Evolutionary conservation across 2,888 invertebrate genomes (phyloP).

Genomic region (Malthinus seriepunctatus): DNA sequence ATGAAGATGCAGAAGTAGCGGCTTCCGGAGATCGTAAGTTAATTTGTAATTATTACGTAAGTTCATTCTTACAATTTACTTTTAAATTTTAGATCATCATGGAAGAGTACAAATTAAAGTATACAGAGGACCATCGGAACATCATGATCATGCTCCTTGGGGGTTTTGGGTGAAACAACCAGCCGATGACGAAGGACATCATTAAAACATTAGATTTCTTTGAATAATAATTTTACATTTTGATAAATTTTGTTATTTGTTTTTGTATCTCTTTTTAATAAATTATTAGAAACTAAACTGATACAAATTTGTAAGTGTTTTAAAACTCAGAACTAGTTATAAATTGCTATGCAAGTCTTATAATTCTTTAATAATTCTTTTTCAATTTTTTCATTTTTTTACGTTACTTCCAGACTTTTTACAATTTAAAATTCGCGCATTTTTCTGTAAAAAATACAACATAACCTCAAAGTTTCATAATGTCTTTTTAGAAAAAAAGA

Average conservation of each 20-base stretch:
- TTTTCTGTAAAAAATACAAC: too few relatives aligned
- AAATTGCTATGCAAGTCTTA: too few relatives aligned
- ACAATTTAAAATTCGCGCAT: too few relatives aligned
- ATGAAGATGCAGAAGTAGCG: conserved; percentile 38
- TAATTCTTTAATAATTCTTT: too few relatives aligned
- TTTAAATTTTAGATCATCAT: conserved; percentile 50
- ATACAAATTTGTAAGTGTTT: too few relatives aligned
- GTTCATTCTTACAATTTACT: background rate
- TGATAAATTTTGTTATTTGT: conserved; percentile 10
- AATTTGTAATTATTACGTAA: background rate
- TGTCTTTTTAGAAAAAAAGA: too few relatives aligned
- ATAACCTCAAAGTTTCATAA: too few relatives aligned
- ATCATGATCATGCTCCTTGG: conserved; percentile 68
- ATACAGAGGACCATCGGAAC: conserved; percentile 70
- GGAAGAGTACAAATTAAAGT: conserved; percentile 75
- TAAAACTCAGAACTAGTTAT: too few relatives aligned
- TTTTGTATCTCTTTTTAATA: conserved; percentile 39
- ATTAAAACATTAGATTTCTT: conserved; percentile 30
- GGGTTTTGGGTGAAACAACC: conserved; percentile 76
- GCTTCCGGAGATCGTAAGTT: conserved; percentile 39
- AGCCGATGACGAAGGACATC: conserved; percentile 61
- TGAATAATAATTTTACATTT: background rate
- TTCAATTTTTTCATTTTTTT: too few relatives aligned
- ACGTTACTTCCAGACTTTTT: too few relatives aligned
- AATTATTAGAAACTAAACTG: too few relatives aligned